Conservation (phyloP, 2,888 invertebrate species). For the Stenodema calcarata region DNA sequence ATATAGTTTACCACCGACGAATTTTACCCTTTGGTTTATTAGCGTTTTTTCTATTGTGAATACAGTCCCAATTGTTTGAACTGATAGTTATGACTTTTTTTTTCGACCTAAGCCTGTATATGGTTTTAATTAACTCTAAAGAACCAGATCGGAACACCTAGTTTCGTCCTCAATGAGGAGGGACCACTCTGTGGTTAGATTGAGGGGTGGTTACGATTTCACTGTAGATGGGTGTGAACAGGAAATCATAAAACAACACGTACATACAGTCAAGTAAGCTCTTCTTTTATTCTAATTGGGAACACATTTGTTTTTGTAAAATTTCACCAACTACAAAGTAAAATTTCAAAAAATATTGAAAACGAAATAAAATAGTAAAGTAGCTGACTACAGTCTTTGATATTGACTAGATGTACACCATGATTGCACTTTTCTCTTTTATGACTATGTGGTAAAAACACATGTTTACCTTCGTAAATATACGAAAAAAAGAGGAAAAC, state of each 20-base stretch:
- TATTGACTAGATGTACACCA: constrained; percentile 11
- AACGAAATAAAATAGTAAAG: not conserved
- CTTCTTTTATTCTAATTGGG: not conserved
- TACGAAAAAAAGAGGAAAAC: not conserved
- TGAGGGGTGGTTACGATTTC: too few species aligned
- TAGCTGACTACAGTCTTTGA: constrained; percentile 8
- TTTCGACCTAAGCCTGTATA: too few species aligned
- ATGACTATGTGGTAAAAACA: not conserved
- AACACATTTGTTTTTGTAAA: not conserved
- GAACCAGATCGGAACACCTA: too few species aligned
- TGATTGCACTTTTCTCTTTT: not conserved
- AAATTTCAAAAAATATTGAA: not conserved
- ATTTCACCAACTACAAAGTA: not conserved
- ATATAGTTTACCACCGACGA: too few species aligned
- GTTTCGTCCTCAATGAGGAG: too few species aligned
- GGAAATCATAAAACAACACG: not conserved
- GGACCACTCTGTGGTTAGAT: too few species aligned
- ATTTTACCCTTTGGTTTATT: too few species aligned
- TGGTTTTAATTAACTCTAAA: too few species aligned
- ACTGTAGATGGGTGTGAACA: too few species aligned
- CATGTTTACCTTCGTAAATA: not conserved
- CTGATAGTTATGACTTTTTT: too few species aligned
- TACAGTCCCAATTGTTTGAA: too few species aligned
- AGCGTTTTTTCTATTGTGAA: too few species aligned
- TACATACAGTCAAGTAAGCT: not conserved